phyloP scores from a whole-genome alignment of 2,797 vertebrate genomes.

The Alectoris magna region DNA sequence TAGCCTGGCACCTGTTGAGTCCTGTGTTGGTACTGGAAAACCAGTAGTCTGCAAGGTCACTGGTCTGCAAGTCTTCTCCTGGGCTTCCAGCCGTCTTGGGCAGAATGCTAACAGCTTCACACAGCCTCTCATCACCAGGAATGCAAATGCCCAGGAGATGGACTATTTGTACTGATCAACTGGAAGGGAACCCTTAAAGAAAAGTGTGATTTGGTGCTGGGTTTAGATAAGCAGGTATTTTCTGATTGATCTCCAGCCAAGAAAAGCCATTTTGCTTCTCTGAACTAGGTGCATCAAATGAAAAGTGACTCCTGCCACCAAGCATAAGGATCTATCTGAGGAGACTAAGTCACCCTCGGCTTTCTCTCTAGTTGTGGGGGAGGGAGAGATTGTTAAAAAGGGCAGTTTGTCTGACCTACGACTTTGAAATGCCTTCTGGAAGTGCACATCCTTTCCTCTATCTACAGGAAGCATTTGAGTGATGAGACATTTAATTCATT shows the following conservation, averaged over 20 bases:
- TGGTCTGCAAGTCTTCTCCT: background rate
- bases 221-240: conserved; percentile 36
- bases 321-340: conserved; percentile 45
- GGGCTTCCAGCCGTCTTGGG: background rate
- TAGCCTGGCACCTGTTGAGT: background rate
- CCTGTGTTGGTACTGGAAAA: background rate
- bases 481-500: background rate
- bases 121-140: background rate
- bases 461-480: conserved; percentile 29
- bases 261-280: conserved; percentile 26
- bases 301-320: conserved; percentile 69
- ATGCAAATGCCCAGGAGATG: background rate
- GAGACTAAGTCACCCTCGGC: conserved; percentile 50
- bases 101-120: background rate
- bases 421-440: conserved; percentile 66
- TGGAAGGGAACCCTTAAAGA: background rate
- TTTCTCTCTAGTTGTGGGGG: conserved; percentile 21
- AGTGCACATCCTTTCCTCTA: background rate
- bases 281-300: conserved; percentile 47
- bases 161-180: background rate
- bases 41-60: background rate
- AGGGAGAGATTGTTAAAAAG: conserved; percentile 54
- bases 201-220: conserved; percentile 40
- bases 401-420: conserved; percentile 52
- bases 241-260: background rate